These are phyloP conservation scores for Periophthalmus modestus DNA, from an alignment of 2,113 vertebrate genomes.

Conservation along the genomic window DNA sequence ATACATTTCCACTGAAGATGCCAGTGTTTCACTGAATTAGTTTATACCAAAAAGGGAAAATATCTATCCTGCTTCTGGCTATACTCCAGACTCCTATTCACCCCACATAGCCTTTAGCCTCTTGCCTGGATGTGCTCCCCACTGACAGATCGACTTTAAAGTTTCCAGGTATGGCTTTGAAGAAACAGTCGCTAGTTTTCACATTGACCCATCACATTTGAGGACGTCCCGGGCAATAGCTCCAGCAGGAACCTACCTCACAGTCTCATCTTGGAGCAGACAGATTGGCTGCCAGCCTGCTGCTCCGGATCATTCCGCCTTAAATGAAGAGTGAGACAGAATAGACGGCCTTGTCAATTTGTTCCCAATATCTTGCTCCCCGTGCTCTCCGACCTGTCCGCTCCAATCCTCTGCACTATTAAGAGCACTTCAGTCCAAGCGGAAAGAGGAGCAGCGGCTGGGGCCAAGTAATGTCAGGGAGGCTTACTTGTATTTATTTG, in stretches of 20 bases:
- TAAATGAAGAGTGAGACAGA: slow-evolving; percentile 77
- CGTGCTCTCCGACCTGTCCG: slow-evolving; percentile 52
- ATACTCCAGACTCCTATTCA: slow-evolving; percentile 26
- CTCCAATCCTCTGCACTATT: slow-evolving; percentile 68
- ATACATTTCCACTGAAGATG: background rate
- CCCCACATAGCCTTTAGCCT: background rate
- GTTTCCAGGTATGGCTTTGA: background rate
- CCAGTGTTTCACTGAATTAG: background rate
- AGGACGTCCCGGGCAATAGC: slow-evolving; percentile 52
- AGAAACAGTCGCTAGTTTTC: slow-evolving; percentile 26
- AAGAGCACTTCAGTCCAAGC: slow-evolving; percentile 63
- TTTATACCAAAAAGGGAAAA: background rate
- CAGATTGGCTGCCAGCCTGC: slow-evolving; percentile 79
- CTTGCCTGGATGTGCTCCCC: background rate
- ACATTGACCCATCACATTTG: slow-evolving; percentile 36
- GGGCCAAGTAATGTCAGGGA: slow-evolving; percentile 45
- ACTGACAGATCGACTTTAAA: slow-evolving; percentile 6
- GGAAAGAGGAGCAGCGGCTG: slow-evolving; percentile 48
- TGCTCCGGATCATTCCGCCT: slow-evolving; percentile 63
- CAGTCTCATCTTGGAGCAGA: slow-evolving; percentile 69
- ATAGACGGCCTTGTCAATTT: slow-evolving; percentile 77
- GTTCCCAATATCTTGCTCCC: slow-evolving; percentile 70
- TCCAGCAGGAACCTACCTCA: slow-evolving; percentile 55
- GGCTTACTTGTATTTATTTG: slow-evolving; percentile 45
- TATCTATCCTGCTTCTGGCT: background rate